A percentile compares a stretch with the other conserved stretches of the same genome.
phyloP scores from a whole-genome alignment of 1,140 invertebrate genomes.

The Trypoxylus dichotomus region DNA sequence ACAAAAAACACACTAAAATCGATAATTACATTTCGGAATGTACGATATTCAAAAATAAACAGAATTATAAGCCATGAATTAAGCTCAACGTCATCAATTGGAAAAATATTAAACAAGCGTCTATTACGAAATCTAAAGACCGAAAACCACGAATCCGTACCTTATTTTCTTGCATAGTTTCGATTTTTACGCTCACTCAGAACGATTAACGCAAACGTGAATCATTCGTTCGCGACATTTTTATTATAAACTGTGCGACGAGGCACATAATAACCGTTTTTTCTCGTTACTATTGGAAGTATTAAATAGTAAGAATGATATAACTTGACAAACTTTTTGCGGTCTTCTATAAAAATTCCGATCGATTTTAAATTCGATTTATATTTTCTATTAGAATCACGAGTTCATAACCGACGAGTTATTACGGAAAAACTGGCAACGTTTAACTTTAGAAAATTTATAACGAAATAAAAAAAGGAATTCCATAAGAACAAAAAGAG shows the following conservation, averaged over 20 bases:
- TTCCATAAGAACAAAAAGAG: not conserved
- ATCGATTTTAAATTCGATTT: constrained; percentile 1
- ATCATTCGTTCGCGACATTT: not conserved
- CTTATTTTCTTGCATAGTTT: not conserved
- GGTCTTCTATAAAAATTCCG: not conserved
- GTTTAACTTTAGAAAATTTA: not conserved
- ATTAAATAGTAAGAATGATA: not conserved
- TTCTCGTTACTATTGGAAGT: not conserved
- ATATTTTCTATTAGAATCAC: not conserved
- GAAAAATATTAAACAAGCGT: too few species aligned
- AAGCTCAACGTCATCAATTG: too few species aligned
- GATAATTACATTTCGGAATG: too few species aligned
- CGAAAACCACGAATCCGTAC: not conserved
- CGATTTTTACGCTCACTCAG: not conserved
- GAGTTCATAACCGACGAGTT: not conserved
- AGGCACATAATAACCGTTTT: not conserved
- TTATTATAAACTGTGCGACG: not conserved
- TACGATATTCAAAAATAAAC: too few species aligned
- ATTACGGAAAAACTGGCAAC: not conserved
- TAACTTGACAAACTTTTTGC: not conserved
- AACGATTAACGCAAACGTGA: not conserved
- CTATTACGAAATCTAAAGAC: too few species aligned
- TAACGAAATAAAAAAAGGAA: not conserved
- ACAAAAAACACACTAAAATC: too few species aligned
- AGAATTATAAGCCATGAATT: too few species aligned